Conservation (phyloP, 2,113 vertebrate genomes). For the Rutilus rutilus region DNA sequence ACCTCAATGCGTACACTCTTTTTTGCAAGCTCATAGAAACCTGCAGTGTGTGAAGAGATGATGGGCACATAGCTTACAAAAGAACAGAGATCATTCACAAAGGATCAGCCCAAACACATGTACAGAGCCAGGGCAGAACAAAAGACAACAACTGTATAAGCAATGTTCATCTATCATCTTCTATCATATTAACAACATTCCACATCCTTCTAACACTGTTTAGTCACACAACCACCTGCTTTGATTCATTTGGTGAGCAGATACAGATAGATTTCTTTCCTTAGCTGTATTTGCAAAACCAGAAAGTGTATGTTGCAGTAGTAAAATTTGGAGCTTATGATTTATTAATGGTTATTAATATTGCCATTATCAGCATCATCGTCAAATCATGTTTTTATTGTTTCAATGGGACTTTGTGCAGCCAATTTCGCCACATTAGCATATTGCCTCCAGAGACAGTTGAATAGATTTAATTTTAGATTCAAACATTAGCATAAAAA, state of each 20-base stretch:
- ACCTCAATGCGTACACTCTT: slow-evolving; percentile 75
- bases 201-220: slow-evolving; percentile 23
- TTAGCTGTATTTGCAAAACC: background rate
- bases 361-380: background rate
- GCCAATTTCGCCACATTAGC: background rate
- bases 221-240: slow-evolving; percentile 30
- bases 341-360: slow-evolving; percentile 15
- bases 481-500: background rate
- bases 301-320: background rate
- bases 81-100: slow-evolving; percentile 58
- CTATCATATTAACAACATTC: slow-evolving; percentile 44
- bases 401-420: background rate
- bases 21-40: slow-evolving; percentile 70
- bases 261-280: background rate
- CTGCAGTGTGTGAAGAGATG: slow-evolving; percentile 65
- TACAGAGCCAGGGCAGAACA: slow-evolving; percentile 44
- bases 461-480: background rate
- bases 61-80: slow-evolving; percentile 61
- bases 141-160: slow-evolving; percentile 34
- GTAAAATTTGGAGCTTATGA: background rate
- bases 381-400: slow-evolving; percentile 10
- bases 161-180: slow-evolving; percentile 35
- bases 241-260: slow-evolving; percentile 4
- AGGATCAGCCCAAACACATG: slow-evolving; percentile 34
- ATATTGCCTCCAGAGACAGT: background rate